Evolutionary conservation across 2,113 vertebrate species (phyloP), one percentile per base, ranked within the genome.

Genomic region (Ahaetulla prasina): DNA sequence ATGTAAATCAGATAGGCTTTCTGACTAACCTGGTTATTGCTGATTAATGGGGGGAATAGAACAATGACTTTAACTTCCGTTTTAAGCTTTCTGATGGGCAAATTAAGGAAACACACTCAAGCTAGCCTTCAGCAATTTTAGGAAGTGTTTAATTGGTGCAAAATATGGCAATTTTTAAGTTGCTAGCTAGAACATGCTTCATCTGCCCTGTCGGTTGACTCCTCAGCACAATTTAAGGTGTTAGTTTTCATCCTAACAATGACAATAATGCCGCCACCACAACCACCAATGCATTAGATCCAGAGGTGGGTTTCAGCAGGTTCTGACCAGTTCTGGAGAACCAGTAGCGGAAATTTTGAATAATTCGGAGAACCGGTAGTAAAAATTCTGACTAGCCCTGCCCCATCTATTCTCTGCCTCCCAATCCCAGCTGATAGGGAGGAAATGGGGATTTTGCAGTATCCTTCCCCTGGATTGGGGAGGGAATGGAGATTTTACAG

Each of bases 211-310:
- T 43, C 0, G 7, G 74, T 22, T 80, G 35, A 80, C 18, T 39
- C 18, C 18, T 80, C 74, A 43, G 74, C 74, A 43, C 35, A 80
- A 22, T 80, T 80, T 43, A 8, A 74, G n/a, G 68, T 39, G 6
- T 74, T 35, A 8, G 7, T 74, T 39, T 74, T 39, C 35, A 80
- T 43, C 18, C 35, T 80, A 80, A 80, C 20, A 80, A 80, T 43
- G 2, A 80, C 18, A 43, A 20, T 7, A 80, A 80, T 7, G 16
- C n/a, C 14, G 0, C 12, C 30, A 0, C 6, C 14, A 35, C 0
- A 14, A 2, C 2, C 68, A 39, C 6, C 35, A 43, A 9, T 3
- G 18, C 8, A 80, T 80, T 43, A 22, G 18, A 43, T 43, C 74
- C n/a, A n/a, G n/a, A n/a, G n/a, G n/a, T n/a, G n/a, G n/a, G n/a